These are phyloP conservation scores for Drosophila santomea DNA, from an alignment of 1,140 invertebrate genomes.

Conservation along the genomic window DNA sequence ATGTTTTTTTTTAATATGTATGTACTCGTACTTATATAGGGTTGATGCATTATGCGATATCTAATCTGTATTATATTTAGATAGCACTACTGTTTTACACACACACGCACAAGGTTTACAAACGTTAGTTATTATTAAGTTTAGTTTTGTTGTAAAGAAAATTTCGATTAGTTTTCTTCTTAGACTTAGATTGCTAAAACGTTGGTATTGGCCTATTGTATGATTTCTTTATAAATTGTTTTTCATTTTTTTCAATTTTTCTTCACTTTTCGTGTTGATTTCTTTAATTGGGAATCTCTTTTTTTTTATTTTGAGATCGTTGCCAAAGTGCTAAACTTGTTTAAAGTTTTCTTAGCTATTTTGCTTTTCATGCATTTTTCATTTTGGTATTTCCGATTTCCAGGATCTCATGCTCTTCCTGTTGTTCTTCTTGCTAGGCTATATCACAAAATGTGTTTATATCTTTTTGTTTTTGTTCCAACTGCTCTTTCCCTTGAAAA, in stretches of 20 bases:
- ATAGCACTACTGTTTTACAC: slow-evolving; percentile 55
- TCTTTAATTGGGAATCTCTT: slow-evolving; percentile 37
- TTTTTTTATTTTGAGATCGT: slow-evolving; percentile 19
- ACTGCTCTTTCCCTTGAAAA: neutral
- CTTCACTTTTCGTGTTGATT: slow-evolving; percentile 6
- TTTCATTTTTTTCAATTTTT: slow-evolving; percentile 3
- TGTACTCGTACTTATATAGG: slow-evolving; percentile 59
- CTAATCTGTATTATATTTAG: slow-evolving; percentile 42
- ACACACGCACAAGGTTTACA: slow-evolving; percentile 60
- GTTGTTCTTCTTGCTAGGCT: slow-evolving; percentile 45
- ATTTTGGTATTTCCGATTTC: slow-evolving; percentile 17
- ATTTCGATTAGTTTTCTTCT: slow-evolving; percentile 52
- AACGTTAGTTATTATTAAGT: slow-evolving; percentile 40
- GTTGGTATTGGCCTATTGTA: slow-evolving; percentile 78
- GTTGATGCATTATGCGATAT: slow-evolving; percentile 56
- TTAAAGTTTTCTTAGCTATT: slow-evolving; percentile 14
- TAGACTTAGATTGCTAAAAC: slow-evolving; percentile 71
- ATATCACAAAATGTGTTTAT: slow-evolving; percentile 55
- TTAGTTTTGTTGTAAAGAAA: slow-evolving; percentile 50
- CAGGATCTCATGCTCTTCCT: slow-evolving; percentile 24
- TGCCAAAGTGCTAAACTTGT: slow-evolving; percentile 13
- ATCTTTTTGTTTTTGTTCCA: neutral
- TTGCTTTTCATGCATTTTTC: slow-evolving; percentile 8
- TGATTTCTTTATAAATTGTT: slow-evolving; percentile 56
- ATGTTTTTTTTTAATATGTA: slow-evolving; percentile 30